Evolutionary conservation across 2,888 invertebrate genomes (phyloP), one percentile per base, ranked within the genome.

Genomic region (Dromius quadrimaculatus): DNA sequence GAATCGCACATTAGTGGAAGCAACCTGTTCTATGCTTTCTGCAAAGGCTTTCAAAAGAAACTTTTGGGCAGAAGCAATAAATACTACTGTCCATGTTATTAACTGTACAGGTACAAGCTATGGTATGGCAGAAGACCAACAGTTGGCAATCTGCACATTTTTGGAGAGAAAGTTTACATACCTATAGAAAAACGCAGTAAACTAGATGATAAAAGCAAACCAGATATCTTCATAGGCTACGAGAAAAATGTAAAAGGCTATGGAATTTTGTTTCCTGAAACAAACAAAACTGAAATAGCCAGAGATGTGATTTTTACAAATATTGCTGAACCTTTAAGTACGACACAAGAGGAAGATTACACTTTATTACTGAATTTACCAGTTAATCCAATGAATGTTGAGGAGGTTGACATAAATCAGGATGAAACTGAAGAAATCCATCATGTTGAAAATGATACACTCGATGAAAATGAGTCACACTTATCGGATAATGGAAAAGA

Each of bases 101-200:
- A 28, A 28, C 8, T 5, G 8, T 3, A 28, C 28, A 5, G 28
- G 28, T 43, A 15, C 20, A 9, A 47, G 22, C 23, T 47, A 22
- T 22, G 47, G 23, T 11, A n/a, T 47, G 19, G 5, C 19, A 13
- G 22, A 71, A 71, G 15, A 22, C 64, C 1, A 8, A 71, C 5
- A 5, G 5, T 71, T 1, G 8, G 2, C 0, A 41, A 20, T 1
- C 19, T 73, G 3, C 66, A 43, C 17, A 57, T 59, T 8, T 74
- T 74, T 36, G 73, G 71, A 9, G 72, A 38, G 34, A 66, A 70
- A 47, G 65, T 73, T n/a, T 70, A 50, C 36, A 17, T 28, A 0
- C 74, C 73, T 28, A 54, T 73, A 61, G 57, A 50, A 71, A 66
- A 47, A 13, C 59, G 3, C 1, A 13, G 54, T 38, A 45, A 38